Evolutionary conservation across 2,888 invertebrate genomes (phyloP), one percentile per base, ranked within the genome.

Genomic region (Erebia palarica): DNA sequence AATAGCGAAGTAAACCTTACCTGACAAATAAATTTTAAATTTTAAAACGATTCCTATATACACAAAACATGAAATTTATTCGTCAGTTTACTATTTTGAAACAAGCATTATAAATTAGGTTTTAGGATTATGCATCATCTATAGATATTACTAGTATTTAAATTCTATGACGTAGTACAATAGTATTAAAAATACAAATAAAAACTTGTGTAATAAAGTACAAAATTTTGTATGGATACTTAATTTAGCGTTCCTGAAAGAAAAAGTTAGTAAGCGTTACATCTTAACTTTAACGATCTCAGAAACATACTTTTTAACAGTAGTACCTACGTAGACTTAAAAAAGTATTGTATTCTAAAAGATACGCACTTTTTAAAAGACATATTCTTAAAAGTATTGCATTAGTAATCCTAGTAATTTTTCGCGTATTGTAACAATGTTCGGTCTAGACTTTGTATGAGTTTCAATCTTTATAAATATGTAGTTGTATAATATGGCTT

Each of bases 231-330:
- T 18, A 3, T 47, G 13, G 11, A 4, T 57, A 65, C 65, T 57
- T 66, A 66, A 67, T 59, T 53, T 47, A 68, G 47, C 59, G 11
- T n/a, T 13, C 65, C 73, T 73, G 73, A 71, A 73, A 73, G n/a
- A 18, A 68, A 69, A 69, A 44, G 67, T 73, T 68, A 73, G 61
- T 49, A n/a, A 67, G 13, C 11, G 44, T 67, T 51, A 67, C 11
- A 27, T 49, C 49, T 36, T 21, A 59, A 27, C 49, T 63, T 14
- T 63, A 49, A 11, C 21, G 14, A 8, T 21, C 21, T 4, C 27
- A 36, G 16, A 60, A 36, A 11, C 9, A 57, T 16, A 53, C 8
- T 53, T 16, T 16, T 16, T n/a, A 53, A 53, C 51, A 53, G 16
- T 10, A 16, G 8, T 13, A 16, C n/a, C 1, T 16, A 18, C 55